phyloP scores from a whole-genome alignment of 1,140 invertebrate species.

The Yoshiicerus persimilis region DNA sequence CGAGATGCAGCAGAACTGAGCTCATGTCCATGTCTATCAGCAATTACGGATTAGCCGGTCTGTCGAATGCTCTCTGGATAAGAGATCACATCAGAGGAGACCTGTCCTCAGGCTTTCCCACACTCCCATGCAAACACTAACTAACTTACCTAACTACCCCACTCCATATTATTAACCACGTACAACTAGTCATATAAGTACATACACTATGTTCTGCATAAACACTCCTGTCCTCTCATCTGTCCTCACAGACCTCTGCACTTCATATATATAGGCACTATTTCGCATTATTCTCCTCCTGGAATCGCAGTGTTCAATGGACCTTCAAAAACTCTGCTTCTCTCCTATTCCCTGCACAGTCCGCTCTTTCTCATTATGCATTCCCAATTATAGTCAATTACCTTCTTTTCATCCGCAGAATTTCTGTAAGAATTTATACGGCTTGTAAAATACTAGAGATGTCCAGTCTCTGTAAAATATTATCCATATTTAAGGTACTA shows the following conservation, averaged over 20 bases:
- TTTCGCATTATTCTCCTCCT: too few species aligned
- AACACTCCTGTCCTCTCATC: background rate
- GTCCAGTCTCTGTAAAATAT: too few species aligned
- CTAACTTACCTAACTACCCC: background rate
- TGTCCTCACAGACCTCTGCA: too few species aligned
- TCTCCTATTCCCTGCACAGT: background rate
- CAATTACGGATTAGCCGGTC: slow-evolving; percentile 2
- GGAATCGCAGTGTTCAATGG: too few species aligned
- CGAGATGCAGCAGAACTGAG: background rate
- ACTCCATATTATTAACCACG: background rate
- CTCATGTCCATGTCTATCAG: slow-evolving; percentile 2
- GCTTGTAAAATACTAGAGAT: too few species aligned
- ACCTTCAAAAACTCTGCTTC: too few species aligned
- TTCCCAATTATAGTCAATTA: background rate
- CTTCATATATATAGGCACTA: too few species aligned
- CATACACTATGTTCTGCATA: background rate
- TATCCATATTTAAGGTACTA: too few species aligned
- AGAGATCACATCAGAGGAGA: background rate
- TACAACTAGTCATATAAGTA: background rate
- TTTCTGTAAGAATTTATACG: background rate
- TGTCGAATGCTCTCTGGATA: background rate
- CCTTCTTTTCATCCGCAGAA: background rate
- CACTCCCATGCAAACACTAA: background rate
- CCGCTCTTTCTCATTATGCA: background rate
- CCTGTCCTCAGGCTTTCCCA: background rate